Conservation (phyloP, 2,113 vertebrate species). For the Callocephalon fimbriatum region DNA sequence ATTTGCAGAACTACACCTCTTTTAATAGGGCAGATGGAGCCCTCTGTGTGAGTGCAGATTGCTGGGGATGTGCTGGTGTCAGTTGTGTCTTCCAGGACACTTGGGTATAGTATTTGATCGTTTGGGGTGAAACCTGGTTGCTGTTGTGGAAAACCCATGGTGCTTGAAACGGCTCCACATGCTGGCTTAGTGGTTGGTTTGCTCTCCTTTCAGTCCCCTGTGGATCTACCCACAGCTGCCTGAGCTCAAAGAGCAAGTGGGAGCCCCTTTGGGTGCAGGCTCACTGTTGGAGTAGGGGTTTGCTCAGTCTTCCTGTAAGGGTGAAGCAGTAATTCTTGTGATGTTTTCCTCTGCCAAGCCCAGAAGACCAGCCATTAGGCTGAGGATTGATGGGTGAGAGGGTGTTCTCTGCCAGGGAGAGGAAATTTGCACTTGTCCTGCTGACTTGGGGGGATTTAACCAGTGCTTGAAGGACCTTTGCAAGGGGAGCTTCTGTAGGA, state of each 20-base stretch:
- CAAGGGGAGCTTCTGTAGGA: not conserved
- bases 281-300: no score
- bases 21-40: not conserved
- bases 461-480: not conserved
- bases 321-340: not conserved
- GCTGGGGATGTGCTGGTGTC: rapidly evolving
- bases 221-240: rapidly evolving
- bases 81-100: not conserved
- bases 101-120: not conserved
- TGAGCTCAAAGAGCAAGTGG: not conserved
- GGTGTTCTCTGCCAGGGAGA: not conserved
- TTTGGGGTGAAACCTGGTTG: not conserved
- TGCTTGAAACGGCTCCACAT: not conserved
- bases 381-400: not conserved
- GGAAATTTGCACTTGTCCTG: no score
- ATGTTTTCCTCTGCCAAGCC: not conserved
- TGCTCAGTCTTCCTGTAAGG: no score
- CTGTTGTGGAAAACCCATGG: not conserved
- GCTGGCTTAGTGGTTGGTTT: not conserved
- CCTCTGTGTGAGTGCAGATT: no score
- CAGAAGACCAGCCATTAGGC: not conserved
- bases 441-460: not conserved
- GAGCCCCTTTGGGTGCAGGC: not conserved
- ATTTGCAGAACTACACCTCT: not conserved
- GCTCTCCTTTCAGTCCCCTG: not conserved